Conservation (phyloP, 2,888 invertebrate species). For the Athalia cordata region DNA sequence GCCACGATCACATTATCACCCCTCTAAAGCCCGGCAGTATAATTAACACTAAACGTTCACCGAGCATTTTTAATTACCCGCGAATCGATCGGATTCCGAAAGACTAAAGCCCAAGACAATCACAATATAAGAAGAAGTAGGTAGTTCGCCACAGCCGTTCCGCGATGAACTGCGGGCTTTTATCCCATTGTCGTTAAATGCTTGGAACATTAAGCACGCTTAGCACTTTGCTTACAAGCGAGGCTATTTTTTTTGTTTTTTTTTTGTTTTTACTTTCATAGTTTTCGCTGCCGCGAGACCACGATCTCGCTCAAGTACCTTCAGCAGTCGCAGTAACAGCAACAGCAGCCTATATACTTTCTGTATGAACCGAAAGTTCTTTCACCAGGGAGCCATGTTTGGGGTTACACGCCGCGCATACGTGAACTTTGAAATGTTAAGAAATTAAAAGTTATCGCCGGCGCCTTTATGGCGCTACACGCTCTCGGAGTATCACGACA, state of each 20-base stretch:
- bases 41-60: too few species aligned
- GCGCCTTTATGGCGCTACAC: conserved; percentile 24
- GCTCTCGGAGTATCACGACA: conserved; percentile 19
- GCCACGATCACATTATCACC: too few species aligned
- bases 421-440: conserved; percentile 29
- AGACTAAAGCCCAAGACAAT: not conserved
- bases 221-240: not conserved
- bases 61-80: not conserved
- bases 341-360: not conserved
- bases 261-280: too few species aligned
- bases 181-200: not conserved
- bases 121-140: not conserved
- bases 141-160: too few species aligned
- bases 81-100: not conserved
- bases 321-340: too few species aligned
- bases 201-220: not conserved
- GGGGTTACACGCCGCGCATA: conserved; percentile 20
- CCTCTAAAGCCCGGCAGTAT: too few species aligned
- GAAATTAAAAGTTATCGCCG: conserved; percentile 38
- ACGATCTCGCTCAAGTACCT: conserved; percentile 14
- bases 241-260: conserved; percentile 5
- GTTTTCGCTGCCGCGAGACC: not conserved
- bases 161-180: not conserved
- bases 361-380: conserved; percentile 11
- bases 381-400: conserved; percentile 25